Evolutionary conservation across 1,140 invertebrate species (phyloP).

Genomic region (Anastrepha obliqua): DNA sequence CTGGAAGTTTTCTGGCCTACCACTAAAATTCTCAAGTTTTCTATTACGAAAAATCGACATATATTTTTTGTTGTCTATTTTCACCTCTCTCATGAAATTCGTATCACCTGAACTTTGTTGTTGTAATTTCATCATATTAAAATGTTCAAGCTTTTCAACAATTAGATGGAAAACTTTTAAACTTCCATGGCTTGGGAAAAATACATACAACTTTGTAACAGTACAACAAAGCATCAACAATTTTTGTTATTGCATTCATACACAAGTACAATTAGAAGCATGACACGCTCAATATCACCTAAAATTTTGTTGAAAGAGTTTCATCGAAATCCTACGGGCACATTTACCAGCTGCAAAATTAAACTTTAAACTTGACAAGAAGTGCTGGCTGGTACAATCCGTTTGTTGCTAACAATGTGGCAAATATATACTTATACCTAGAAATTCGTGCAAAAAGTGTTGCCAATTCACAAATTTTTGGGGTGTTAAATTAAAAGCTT

Average conservation of each 20-base stretch:
- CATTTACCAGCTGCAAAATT: slow-evolving; percentile 16
- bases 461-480: not conserved
- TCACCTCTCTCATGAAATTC: not conserved
- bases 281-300: not conserved
- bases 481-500: slow-evolving; percentile 41
- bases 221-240: not conserved
- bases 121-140: slow-evolving; percentile 41
- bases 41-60: not conserved
- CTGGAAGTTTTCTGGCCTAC: slow-evolving; percentile 17
- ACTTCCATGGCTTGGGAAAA: not conserved
- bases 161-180: slow-evolving; percentile 40
- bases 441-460: not conserved
- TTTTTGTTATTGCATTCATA: not conserved
- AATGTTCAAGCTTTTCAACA: slow-evolving; percentile 35
- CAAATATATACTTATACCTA: not conserved
- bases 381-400: slow-evolving; percentile 30
- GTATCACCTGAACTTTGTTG: slow-evolving; percentile 32
- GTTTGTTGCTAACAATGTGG: slow-evolving; percentile 32
- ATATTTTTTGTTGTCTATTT: not conserved
- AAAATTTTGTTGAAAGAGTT: slow-evolving; percentile 36
- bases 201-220: not conserved
- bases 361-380: slow-evolving; percentile 40
- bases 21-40: slow-evolving; percentile 23
- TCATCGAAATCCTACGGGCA: slow-evolving; percentile 31
- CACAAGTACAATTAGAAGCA: not conserved